These are phyloP conservation scores for Fissipunctia ypsillon DNA, from an alignment of 2,888 invertebrate genomes.

Conservation along the genomic window DNA sequence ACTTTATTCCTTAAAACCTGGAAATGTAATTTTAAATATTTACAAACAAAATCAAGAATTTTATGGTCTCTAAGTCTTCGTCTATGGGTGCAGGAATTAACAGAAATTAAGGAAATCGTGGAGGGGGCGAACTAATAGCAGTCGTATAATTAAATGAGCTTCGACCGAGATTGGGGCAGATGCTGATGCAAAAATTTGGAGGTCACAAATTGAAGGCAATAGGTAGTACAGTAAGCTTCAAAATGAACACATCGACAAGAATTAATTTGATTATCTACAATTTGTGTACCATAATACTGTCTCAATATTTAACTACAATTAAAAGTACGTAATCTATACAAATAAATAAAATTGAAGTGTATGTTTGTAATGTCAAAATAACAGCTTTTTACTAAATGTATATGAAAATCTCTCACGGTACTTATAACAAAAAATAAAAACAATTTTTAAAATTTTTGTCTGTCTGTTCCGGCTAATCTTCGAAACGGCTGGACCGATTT, in stretches of 20 bases:
- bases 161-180: slow-evolving; percentile 61
- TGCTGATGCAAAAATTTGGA: slow-evolving; percentile 53
- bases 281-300: neutral
- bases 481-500: no score
- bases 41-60: slow-evolving; percentile 20
- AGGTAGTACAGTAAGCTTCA: neutral
- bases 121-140: slow-evolving; percentile 65
- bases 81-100: slow-evolving; percentile 67
- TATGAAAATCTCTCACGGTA: no score
- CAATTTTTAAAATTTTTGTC: no score
- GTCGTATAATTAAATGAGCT: slow-evolving; percentile 69
- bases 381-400: no score
- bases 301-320: neutral
- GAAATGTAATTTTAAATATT: neutral
- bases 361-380: no score
- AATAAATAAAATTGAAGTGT: no score
- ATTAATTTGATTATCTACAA: neutral
- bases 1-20: neutral
- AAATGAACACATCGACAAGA: neutral
- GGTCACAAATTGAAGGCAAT: slow-evolving; percentile 42
- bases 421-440: no score
- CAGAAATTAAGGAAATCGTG: slow-evolving; percentile 73
- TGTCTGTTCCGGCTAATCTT: no score
- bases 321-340: no score
- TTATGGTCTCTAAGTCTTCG: slow-evolving; percentile 21